A percentile compares a stretch with the other conserved stretches of the same genome.
Evolutionary conservation across 2,888 invertebrate species (phyloP).

Genomic region (Drosophila neoperkinsi): DNA sequence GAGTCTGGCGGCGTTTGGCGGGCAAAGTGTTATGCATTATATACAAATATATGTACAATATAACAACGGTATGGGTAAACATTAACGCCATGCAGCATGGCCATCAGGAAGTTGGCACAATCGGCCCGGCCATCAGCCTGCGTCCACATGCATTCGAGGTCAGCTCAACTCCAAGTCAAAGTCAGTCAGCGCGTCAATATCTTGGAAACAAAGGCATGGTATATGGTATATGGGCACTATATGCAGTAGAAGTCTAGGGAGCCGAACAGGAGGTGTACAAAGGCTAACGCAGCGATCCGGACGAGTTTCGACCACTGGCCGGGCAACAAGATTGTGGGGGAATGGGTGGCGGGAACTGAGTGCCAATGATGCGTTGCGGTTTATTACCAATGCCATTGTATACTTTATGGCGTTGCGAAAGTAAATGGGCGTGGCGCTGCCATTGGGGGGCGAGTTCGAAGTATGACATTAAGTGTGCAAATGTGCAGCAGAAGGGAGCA

Average conservation of each 20-base stretch:
- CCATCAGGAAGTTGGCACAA: constrained; percentile 63
- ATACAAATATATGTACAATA: constrained; percentile 41
- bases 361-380: constrained; percentile 74
- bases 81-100: constrained; percentile 65
- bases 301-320: constrained; percentile 26
- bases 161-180: constrained; percentile 40
- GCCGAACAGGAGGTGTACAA: constrained; percentile 40
- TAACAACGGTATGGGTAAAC: constrained; percentile 48
- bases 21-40: constrained; percentile 66
- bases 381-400: constrained; percentile 73
- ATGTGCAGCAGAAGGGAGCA: constrained; percentile 38
- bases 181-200: constrained; percentile 66
- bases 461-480: constrained; percentile 64
- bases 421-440: constrained; percentile 57
- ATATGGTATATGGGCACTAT: constrained; percentile 15
- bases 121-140: constrained; percentile 46
- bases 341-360: constrained; percentile 2
- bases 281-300: constrained; percentile 40
- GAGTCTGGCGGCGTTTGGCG: constrained; percentile 37
- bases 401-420: constrained; percentile 62
- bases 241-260: constrained; percentile 51
- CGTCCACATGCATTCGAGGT: constrained; percentile 45
- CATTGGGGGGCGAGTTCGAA: constrained; percentile 19
- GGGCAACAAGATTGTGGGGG: background rate
- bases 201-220: constrained; percentile 54